Percentiles rank a stretch among this genome's conserved stretches.
Conservation (phyloP, 2,797 vertebrate genomes). For the Molossus alvarezi region DNA sequence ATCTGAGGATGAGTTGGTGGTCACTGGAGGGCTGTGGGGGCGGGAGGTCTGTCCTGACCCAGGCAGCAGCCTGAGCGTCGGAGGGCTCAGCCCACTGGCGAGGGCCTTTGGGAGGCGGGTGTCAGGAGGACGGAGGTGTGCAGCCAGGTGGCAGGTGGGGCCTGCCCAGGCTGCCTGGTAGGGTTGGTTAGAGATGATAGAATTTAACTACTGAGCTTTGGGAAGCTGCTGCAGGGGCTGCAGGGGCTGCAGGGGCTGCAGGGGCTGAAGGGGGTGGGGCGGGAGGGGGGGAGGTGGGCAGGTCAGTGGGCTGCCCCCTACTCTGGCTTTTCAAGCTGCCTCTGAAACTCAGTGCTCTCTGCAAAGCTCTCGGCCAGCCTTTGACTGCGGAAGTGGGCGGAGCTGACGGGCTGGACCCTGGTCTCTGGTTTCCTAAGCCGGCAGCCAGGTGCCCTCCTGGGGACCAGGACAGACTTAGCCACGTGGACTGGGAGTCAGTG, state of each 20-base stretch:
- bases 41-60: not conserved
- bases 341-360: not conserved
- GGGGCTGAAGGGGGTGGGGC: not conserved
- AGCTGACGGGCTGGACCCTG: not conserved
- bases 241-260: no score
- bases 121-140: not conserved
- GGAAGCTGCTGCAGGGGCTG: not conserved
- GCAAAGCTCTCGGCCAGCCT: not conserved
- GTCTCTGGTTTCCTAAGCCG: not conserved
- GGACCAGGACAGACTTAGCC: no score
- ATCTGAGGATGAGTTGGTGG: not conserved
- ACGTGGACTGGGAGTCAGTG: not conserved
- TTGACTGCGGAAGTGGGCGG: not conserved
- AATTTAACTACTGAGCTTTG: not conserved
- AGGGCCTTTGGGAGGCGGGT: no score
- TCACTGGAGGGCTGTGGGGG: not conserved
- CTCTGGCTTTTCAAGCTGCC: not conserved
- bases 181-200: not conserved
- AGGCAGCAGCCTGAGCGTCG: no score
- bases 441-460: not conserved
- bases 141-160: not conserved
- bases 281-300: not conserved
- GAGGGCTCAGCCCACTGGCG: rapidly evolving
- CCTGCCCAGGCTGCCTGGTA: not conserved
- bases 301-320: not conserved